Base-by-base conservation (phyloP, 2,113 vertebrate species). In the Todiramphus chloris region DNA sequence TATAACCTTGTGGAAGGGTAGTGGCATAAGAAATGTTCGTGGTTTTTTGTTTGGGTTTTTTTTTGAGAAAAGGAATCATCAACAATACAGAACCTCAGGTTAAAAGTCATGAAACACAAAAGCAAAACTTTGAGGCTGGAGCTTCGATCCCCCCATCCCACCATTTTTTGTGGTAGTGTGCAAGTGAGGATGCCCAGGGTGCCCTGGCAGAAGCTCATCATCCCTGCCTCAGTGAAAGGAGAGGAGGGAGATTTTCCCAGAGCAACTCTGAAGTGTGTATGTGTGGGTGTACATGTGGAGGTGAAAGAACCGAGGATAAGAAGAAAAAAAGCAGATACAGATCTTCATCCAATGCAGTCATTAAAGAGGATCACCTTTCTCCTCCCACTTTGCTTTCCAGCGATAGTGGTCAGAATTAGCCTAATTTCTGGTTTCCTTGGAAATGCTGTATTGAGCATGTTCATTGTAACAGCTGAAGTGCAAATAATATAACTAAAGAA, bases 211-310 rank as follows among this genome's bases (percentile, higher is more conserved):
- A 35, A 53, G 6, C 17, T 91, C n/a, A 28, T 18, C 70, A 64
- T 51, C 48, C 10, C 35, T 60, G 7, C 16, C 33, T 25, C 44
- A 43, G 33, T 8, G 76, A 75, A 53, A 62, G 21, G 27, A 70
- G 44, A 48, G 23, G 13, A 84, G 18, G 27, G 20, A 76, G 23
- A 31, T 72, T 46, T 67, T 25, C 27, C 37, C 59, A 56, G 15
- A 68, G 67, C 28, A 56, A 15, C 12, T 76, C 63, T 60, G 39
- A 53, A 76, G 9, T 12, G 17, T 24, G 0, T 16, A 7, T 0
- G 0, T 28, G 21, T 13, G 16, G 2, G 10, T 67, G 41, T n/a
- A 20, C 0, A 0, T 0, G 3, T 37, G 51, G 31, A 48, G 16
- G 27, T 48, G 79, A 74, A 64, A 87, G 10, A 70, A 46, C 10